phyloP scores from a whole-genome alignment of 1,140 invertebrate genomes.

The Zaprionus africanus region DNA sequence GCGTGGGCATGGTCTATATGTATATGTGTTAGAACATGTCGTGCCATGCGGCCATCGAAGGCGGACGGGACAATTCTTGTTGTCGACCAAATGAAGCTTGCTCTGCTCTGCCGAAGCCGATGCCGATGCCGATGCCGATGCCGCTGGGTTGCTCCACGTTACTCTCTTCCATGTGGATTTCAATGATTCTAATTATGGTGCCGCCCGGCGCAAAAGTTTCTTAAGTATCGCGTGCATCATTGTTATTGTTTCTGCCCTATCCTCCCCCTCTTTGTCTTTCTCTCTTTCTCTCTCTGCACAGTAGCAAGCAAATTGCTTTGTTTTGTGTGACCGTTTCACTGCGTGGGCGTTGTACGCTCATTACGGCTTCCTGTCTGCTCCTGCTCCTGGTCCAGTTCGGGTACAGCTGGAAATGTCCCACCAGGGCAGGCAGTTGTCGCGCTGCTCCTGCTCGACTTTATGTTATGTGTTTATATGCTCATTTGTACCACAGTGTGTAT shows the following conservation, averaged over 20 bases:
- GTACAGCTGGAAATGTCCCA: constrained; percentile 71
- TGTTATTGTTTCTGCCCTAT: constrained; percentile 71
- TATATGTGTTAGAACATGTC: constrained; percentile 36
- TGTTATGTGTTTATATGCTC: constrained; percentile 51
- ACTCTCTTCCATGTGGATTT: constrained; percentile 55
- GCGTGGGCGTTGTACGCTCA: constrained; percentile 65
- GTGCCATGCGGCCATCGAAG: constrained; percentile 54
- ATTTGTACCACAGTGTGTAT: constrained; percentile 21
- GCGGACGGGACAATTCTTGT: constrained; percentile 55
- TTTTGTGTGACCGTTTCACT: constrained; percentile 61
- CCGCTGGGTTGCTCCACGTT: neutral
- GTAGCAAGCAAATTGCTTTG: constrained; percentile 42
- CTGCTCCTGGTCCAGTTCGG: constrained; percentile 6
- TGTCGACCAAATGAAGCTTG: constrained; percentile 58
- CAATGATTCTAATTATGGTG: constrained; percentile 79
- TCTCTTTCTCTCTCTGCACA: neutral
- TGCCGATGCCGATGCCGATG: neutral
- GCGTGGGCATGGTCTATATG: neutral
- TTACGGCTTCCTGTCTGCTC: constrained; percentile 52
- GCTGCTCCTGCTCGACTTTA: constrained; percentile 36
- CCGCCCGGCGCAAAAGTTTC: constrained; percentile 68
- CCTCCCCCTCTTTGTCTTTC: neutral
- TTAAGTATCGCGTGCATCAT: constrained; percentile 80
- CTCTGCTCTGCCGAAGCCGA: neutral
- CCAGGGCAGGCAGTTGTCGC: constrained; percentile 69